Evolutionary conservation across 64 coral and sea anemone genomes (phyloP).

Genomic region (Montipora sp.): DNA sequence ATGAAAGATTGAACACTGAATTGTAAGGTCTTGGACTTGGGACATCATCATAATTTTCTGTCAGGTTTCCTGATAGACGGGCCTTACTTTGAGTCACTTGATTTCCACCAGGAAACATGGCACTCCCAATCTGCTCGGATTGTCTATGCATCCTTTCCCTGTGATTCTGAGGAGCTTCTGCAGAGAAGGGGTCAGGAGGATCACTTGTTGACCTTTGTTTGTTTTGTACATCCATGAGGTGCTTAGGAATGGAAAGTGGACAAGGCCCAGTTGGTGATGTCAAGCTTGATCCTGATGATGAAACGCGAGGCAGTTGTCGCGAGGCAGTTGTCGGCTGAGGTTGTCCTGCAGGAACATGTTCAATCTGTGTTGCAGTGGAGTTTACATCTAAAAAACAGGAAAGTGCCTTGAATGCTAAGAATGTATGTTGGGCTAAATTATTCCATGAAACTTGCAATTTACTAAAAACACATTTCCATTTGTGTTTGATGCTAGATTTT

Average conservation of each 20-base stretch:
- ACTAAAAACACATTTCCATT: too few species aligned
- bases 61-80: neutral
- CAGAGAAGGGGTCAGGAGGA: neutral
- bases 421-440: neutral
- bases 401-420: neutral
- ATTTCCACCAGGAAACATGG: neutral
- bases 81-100: constrained; percentile 1
- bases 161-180: neutral
- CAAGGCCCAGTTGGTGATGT: constrained; percentile 23
- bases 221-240: neutral
- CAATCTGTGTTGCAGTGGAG: neutral
- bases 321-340: neutral
- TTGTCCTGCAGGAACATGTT: neutral
- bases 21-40: constrained; percentile 1
- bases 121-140: constrained; percentile 21
- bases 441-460: too few species aligned
- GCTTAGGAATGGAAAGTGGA: constrained; percentile 39
- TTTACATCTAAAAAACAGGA: neutral
- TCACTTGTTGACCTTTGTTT: constrained; percentile 17
- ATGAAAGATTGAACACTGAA: neutral
- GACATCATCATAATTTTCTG: constrained; percentile 9
- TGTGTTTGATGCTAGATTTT: too few species aligned
- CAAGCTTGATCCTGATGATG: constrained; percentile 14
- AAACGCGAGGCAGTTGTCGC: neutral
- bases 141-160: neutral